These are phyloP conservation scores for Fragum fragum DNA, from an alignment of 2,888 invertebrate species.

Conservation along the genomic window DNA sequence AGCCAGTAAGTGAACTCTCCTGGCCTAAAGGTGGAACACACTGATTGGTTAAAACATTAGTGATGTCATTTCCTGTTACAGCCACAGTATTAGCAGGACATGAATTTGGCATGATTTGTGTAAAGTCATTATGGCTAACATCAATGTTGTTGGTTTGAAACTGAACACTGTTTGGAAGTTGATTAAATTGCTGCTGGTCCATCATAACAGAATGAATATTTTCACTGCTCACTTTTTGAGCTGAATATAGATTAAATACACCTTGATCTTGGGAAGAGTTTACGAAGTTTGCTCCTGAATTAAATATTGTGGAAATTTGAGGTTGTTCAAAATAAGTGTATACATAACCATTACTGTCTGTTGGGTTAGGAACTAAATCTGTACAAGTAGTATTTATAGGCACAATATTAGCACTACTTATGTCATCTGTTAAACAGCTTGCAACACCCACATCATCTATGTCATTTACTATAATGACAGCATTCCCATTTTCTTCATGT, in stretches of 20 bases:
- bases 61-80: neutral
- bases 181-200: slow-evolving; percentile 7
- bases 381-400: neutral
- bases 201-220: slow-evolving; percentile 2
- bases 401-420: neutral
- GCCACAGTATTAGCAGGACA: neutral
- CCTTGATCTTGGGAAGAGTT: slow-evolving; percentile 3
- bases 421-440: neutral
- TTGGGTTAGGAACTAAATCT: neutral
- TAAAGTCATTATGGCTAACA: neutral
- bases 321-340: slow-evolving; percentile 24
- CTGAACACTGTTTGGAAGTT: slow-evolving; percentile 16
- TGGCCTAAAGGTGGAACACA: slow-evolving; percentile 18
- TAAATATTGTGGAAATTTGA: neutral
- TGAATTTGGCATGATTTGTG: neutral
- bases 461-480: neutral
- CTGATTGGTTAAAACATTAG: slow-evolving; percentile 30
- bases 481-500: neutral
- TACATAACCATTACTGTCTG: neutral
- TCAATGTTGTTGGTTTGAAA: neutral
- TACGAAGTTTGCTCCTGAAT: neutral
- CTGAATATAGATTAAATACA: slow-evolving; percentile 2
- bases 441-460: neutral
- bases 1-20: slow-evolving; percentile 18
- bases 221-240: slow-evolving; percentile 13